Percentiles rank a stretch among this genome's conserved stretches.
Evolutionary conservation across 2,888 invertebrate species (phyloP).

Genomic region (Nymphalis c-album): DNA sequence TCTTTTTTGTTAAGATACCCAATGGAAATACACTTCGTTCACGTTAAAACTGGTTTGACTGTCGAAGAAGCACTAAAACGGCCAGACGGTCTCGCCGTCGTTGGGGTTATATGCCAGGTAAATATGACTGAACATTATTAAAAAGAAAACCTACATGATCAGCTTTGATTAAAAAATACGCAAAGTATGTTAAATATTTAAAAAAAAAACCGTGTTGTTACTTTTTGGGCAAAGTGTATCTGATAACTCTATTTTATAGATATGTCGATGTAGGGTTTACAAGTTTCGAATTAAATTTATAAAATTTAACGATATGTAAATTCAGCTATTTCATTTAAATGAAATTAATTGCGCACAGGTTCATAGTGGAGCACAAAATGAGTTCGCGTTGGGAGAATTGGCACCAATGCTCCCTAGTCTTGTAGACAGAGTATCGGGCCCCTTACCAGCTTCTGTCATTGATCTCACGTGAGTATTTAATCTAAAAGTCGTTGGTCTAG

Average conservation of each 20-base stretch:
- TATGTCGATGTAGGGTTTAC: no score
- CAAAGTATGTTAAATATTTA: not conserved
- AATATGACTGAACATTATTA: slow-evolving; percentile 17
- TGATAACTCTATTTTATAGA: no score
- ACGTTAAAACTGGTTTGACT: slow-evolving; percentile 61
- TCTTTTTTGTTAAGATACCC: slow-evolving; percentile 57
- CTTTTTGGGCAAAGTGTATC: no score
- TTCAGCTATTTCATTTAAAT: no score
- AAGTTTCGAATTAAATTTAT: no score
- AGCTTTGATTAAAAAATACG: not conserved
- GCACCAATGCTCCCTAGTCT: slow-evolving; percentile 53
- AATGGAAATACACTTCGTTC: slow-evolving; percentile 72
- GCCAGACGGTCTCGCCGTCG: slow-evolving; percentile 65
- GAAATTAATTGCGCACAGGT: slow-evolving; percentile 44
- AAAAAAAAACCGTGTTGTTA: no score
- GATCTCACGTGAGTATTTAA: slow-evolving; percentile 59
- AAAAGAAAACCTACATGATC: not conserved
- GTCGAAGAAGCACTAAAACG: slow-evolving; percentile 54
- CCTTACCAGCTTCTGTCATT: slow-evolving; percentile 44
- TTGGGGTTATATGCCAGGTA: slow-evolving; percentile 65
- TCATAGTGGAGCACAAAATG: slow-evolving; percentile 44
- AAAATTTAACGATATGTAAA: no score
- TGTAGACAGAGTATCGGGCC: slow-evolving; percentile 37
- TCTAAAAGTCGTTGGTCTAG: no score
- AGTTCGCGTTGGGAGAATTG: slow-evolving; percentile 54